Base-by-base conservation (phyloP, 2,797 vertebrate genomes). In the Enteromius argenteus region DNA sequence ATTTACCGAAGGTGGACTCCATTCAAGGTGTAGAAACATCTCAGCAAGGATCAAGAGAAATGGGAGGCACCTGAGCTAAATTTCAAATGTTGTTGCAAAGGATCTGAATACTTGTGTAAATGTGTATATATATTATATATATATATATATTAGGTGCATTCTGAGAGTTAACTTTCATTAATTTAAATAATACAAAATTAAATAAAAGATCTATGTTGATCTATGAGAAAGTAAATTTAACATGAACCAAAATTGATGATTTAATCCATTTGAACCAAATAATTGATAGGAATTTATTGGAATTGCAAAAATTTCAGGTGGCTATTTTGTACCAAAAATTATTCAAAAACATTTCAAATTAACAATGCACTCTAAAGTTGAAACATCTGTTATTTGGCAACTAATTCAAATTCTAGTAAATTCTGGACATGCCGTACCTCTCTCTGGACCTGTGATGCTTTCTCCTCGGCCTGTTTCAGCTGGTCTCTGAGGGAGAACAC, bases 381-480 rank as follows among this genome's bases (percentile, higher is more conserved):
- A 17, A 49, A 17, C 2, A 1, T 49, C 27, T 32, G 46, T 51
- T 21, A 32, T 51, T 35, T 51, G 30, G 17, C 10, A 62, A 23
- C 11, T 14, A 14, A 62, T 30, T 62, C 2, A 9, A n/a, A 44
- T 1, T 30, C 2, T 27, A 39, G 14, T 62, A 62, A 30, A 30
- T 30, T 15, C 14, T 7, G 2, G 13, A 14, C 6, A 44, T 58
- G 21, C 3, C 9, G 5, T 86, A 95, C 95, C 92, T 95, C 87
- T 64, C 60, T 91, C 88, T 95, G 93, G 11, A 94, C 94, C 32
- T 79, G 86, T 37, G 86, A 84, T 7, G 93, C 92, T 56, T 85
- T 90, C 86, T 94, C 93, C 84, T 95, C 92, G 0, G 94, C 93
- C 76, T 90, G 90, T 44, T 72, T 90, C 80, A 96, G 91, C 56